Base-by-base conservation (phyloP, 2,888 invertebrate species). In the Macaria notata region DNA sequence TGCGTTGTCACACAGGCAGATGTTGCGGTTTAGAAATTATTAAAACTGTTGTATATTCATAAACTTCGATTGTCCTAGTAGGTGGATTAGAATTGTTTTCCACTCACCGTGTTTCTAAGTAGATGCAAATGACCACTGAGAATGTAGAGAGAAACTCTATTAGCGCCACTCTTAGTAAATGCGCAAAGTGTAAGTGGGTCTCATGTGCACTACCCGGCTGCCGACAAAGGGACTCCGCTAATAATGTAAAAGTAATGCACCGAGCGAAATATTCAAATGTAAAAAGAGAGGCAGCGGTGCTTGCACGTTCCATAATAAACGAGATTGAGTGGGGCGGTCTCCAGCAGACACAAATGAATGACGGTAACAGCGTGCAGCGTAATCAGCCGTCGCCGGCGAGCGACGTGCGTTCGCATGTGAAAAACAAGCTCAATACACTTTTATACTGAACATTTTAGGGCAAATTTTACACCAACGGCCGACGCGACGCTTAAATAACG, bases 301-400 rank as follows among this genome's bases (percentile, higher is more conserved):
- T 69, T 83, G 84, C 84, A 81, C 82, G 87, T 84, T 84, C 54
- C 83, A 84, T 88, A 87, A 89, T 88, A 84, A 87, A 88, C 84
- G 84, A 87, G 86, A 88, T 87, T 86, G 88, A 88, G 87, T 83
- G 80, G 84, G 84, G 84, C 81, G 81, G 78, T 76, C 84, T 75
- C 70, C 77, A 66, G 68, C 76, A 81, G 81, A 82, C 82, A 78
- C 82, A 86, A 89, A 88, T 88, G 88, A 89, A 87, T 85, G 88
- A 86, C 88, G 79, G 81, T 76, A 79, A 83, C 81, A 79, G 77
- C 75, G 80, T 73, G 75, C 75, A 56, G 75, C 79, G 86, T 86
- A 88, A 89, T 89, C 87, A 88, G 85, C 79, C 83, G 81, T 69
- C 86, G 73, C 78, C 82, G 81, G 69, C 86, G 73, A 80, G 76